A percentile compares a stretch with the other conserved stretches of the same genome.
Conservation (phyloP, 2,888 invertebrate species). For the Cephus rjabovi region DNA sequence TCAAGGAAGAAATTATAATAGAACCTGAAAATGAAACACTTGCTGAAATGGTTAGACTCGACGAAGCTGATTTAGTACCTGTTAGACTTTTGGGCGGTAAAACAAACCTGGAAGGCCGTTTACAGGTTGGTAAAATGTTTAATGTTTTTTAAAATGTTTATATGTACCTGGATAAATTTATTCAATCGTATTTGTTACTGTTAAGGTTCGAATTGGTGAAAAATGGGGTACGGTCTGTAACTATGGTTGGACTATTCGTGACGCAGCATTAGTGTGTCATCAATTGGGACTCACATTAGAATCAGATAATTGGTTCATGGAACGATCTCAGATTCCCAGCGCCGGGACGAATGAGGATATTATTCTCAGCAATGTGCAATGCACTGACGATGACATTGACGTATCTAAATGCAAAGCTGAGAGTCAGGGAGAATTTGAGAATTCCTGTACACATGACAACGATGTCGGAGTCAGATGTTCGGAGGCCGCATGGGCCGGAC, state of each 20-base stretch:
- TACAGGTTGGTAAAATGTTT: conserved; percentile 74
- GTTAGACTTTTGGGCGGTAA: conserved; percentile 86
- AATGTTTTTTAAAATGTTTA: not conserved
- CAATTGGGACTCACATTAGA: conserved; percentile 94
- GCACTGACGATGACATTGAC: conserved; percentile 91
- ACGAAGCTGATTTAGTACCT: conserved; percentile 75
- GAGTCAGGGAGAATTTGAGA: conserved; percentile 81
- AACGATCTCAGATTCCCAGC: conserved; percentile 83
- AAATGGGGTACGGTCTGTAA: conserved; percentile 98
- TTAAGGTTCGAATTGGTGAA: conserved; percentile 80
- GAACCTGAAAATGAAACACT: conserved; percentile 73
- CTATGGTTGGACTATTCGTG: conserved; percentile 92
- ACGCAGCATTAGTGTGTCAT: conserved; percentile 94
- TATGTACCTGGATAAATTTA: not conserved
- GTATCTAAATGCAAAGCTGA: conserved; percentile 90
- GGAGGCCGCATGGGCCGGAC: conserved; percentile 93
- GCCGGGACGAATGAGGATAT: conserved; percentile 83
- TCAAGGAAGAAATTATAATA: conserved; percentile 81
- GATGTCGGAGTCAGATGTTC: conserved; percentile 92
- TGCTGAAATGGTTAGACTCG: conserved; percentile 59
- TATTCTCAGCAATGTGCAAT: conserved; percentile 87
- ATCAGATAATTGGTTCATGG: conserved; percentile 90
- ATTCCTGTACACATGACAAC: conserved; percentile 87
- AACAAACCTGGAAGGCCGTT: conserved; percentile 85
- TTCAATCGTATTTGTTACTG: not conserved